Conservation (phyloP, 2,797 vertebrate genomes). For the Paguma larvata region DNA sequence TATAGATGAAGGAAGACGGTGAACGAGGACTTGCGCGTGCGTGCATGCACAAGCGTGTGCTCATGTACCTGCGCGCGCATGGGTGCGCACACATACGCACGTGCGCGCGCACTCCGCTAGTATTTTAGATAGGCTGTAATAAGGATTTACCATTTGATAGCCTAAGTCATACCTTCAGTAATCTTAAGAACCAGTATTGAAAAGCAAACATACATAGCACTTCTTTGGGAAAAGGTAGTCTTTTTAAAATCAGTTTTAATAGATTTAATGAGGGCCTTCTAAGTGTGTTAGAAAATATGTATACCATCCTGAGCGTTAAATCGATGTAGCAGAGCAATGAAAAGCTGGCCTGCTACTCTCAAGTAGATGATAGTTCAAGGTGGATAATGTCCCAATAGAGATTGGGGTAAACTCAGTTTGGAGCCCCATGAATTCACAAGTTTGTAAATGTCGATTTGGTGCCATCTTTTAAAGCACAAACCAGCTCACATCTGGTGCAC, state of each 20-base stretch:
- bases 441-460: background rate
- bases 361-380: background rate
- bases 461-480: background rate
- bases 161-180: background rate
- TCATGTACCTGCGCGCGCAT: background rate
- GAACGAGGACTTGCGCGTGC: too few species aligned
- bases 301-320: background rate
- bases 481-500: background rate
- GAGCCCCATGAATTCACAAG: background rate
- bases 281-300: background rate
- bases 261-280: background rate
- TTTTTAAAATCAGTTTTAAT: conserved; percentile 34
- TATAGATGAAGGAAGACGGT: background rate
- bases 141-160: background rate
- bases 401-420: background rate
- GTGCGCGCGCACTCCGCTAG: background rate
- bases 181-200: background rate
- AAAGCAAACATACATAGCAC: background rate
- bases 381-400: background rate
- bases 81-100: background rate
- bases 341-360: background rate
- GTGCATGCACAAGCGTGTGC: too few species aligned
- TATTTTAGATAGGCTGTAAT: conserved; percentile 10
- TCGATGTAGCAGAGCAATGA: background rate
- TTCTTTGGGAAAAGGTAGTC: background rate